These are phyloP conservation scores for Trigoniulus corallinus DNA, from an alignment of 1,140 invertebrate species.

Conservation along the genomic window DNA sequence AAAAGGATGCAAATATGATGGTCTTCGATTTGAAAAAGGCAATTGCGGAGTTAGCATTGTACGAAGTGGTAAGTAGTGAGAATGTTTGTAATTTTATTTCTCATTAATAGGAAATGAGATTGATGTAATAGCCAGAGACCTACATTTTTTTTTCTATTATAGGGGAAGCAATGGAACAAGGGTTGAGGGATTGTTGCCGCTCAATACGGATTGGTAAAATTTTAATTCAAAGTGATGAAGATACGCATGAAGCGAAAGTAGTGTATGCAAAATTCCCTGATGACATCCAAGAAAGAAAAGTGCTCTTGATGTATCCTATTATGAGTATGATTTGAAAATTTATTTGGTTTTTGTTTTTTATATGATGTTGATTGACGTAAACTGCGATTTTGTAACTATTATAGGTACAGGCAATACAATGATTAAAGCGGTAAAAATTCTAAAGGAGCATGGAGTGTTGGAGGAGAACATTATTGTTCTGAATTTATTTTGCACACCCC, in stretches of 20 bases:
- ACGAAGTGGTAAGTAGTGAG: constrained; percentile 40
- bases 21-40: constrained; percentile 82
- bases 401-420: constrained; percentile 81
- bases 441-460: constrained; percentile 80
- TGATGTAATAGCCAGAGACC: neutral
- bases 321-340: constrained; percentile 47
- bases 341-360: neutral
- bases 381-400: constrained; percentile 7
- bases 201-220: constrained; percentile 97
- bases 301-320: constrained; percentile 93
- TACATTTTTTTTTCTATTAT: neutral
- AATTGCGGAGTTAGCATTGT: constrained; percentile 98
- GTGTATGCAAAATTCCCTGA: constrained; percentile 97
- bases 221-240: constrained; percentile 87
- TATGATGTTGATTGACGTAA: neutral
- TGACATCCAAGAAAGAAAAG: constrained; percentile 76
- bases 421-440: constrained; percentile 75
- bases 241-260: constrained; percentile 89
- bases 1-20: constrained; percentile 57
- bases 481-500: constrained; percentile 90
- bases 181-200: constrained; percentile 87
- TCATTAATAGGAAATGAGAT: neutral
- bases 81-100: neutral
- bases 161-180: constrained; percentile 95
- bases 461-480: constrained; percentile 89